Percentiles rank a stretch among this genome's conserved stretches.
These are phyloP conservation scores for Pecten maximus DNA, from an alignment of 2,888 invertebrate genomes.

Conservation along the genomic window DNA sequence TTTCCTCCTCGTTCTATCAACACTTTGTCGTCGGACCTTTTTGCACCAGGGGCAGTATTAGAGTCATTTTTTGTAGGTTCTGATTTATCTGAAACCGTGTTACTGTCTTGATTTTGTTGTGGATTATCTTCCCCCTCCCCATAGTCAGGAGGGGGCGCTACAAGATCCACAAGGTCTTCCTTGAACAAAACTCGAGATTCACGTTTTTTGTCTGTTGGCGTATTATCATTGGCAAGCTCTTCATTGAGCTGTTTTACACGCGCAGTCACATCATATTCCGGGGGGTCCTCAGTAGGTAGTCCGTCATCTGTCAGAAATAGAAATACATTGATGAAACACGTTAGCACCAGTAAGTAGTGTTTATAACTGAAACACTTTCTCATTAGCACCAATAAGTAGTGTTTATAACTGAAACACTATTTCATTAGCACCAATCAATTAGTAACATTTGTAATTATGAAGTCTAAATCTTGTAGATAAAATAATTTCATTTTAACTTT, in stretches of 20 bases:
- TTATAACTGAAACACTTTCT: too few species aligned
- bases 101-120: conserved; percentile 26
- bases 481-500: too few species aligned
- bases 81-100: conserved; percentile 20
- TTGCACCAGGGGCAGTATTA: conserved; percentile 37
- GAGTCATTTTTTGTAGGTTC: conserved; percentile 36
- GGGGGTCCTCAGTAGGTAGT: conserved; percentile 70
- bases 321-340: neutral
- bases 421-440: neutral
- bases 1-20: conserved; percentile 79
- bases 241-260: conserved; percentile 78
- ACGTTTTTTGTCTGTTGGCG: conserved; percentile 69
- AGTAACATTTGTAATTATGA: neutral
- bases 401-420: too few species aligned
- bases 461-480: too few species aligned
- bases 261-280: conserved; percentile 80
- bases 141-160: conserved; percentile 77
- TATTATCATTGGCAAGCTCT: conserved; percentile 78
- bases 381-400: neutral
- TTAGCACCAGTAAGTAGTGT: neutral
- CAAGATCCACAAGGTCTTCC: conserved; percentile 77
- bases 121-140: conserved; percentile 65
- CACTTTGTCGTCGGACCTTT: conserved; percentile 67
- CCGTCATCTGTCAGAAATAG: neutral
- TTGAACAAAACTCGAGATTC: conserved; percentile 78